Conservation (phyloP, 2,113 vertebrate genomes). For the Tenrec ecaudatus region DNA sequence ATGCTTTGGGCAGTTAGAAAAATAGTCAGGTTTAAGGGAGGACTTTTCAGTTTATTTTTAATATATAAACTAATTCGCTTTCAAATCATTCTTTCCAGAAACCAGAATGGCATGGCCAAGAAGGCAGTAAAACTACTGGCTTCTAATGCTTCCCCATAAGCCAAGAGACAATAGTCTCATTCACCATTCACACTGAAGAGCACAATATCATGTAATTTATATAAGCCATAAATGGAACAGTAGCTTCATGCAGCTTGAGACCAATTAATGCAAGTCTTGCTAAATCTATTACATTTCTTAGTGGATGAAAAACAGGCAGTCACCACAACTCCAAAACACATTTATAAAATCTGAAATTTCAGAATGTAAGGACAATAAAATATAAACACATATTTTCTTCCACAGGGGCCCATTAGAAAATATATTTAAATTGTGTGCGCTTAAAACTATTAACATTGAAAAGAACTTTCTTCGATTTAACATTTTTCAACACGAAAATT, state of each 20-base stretch:
- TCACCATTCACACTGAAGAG: conserved; percentile 87
- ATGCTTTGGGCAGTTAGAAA: conserved; percentile 46
- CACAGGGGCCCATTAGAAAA: conserved; percentile 42
- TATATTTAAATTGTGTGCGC: background rate
- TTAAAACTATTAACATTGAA: background rate
- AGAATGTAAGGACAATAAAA: conserved; percentile 3
- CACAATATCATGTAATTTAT: conserved; percentile 88
- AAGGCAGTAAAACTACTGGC: conserved; percentile 77
- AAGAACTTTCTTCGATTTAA: conserved; percentile 32
- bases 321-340: conserved; percentile 41
- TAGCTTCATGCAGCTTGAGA: conserved; percentile 79
- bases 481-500: conserved; percentile 68
- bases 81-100: conserved; percentile 78
- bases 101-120: conserved; percentile 72
- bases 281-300: conserved; percentile 70
- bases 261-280: conserved; percentile 72
- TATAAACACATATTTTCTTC: background rate
- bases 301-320: conserved; percentile 43
- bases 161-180: conserved; percentile 86
- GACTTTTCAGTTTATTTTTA: conserved; percentile 61
- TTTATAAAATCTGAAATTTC: conserved; percentile 49
- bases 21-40: conserved; percentile 49
- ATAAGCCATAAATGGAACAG: conserved; percentile 86
- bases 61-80: conserved; percentile 72
- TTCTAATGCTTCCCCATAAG: conserved; percentile 83